Conservation (phyloP, 2,797 vertebrate genomes). For the Sardinella longiceps region DNA sequence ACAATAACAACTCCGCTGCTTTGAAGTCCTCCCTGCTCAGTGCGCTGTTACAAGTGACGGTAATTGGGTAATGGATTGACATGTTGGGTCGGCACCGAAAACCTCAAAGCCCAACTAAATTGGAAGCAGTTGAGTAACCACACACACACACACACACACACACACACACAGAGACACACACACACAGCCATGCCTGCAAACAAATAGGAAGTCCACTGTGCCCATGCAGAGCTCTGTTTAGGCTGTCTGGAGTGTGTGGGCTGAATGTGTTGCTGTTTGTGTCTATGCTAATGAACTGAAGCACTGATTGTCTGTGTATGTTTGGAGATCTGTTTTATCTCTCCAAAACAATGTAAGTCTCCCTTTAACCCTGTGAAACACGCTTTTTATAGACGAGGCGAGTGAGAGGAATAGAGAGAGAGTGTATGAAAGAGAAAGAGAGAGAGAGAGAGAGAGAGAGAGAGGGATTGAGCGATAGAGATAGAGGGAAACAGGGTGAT, state of each 20-base stretch:
- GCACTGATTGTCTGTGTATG: background rate
- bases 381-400: background rate
- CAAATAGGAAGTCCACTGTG: background rate
- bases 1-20: conserved; percentile 63
- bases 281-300: background rate
- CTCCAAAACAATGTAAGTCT: background rate
- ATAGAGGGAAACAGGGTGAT: no score
- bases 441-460: background rate
- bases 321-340: background rate
- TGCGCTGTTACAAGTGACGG: conserved; percentile 58
- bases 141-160: background rate
- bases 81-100: conserved; percentile 55
- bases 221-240: background rate
- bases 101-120: conserved; percentile 38
- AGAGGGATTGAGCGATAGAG: background rate
- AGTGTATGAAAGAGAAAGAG: no score
- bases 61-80: conserved; percentile 67
- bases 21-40: conserved; percentile 59
- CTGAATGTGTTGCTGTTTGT: background rate
- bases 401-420: background rate
- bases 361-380: background rate
- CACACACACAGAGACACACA: background rate
- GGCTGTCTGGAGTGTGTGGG: background rate
- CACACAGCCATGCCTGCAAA: background rate
- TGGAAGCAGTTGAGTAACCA: conserved; percentile 41